Evolutionary conservation across 2,797 vertebrate species (phyloP).

Genomic region (Coregonus sp.): DNA sequence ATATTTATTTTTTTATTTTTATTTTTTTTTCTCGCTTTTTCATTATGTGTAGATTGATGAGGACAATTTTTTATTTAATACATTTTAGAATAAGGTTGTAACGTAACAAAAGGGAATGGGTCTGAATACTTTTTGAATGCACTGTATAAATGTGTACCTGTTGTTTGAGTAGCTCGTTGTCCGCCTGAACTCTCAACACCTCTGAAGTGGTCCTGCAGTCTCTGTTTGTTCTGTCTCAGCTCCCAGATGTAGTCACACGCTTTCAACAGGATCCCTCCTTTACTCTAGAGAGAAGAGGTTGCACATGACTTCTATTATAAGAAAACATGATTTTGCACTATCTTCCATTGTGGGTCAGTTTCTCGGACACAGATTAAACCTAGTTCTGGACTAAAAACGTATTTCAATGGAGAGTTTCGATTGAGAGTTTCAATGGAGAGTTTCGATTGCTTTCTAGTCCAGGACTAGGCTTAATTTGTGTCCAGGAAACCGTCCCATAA

Average conservation of each 20-base stretch:
- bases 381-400: background rate
- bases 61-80: too few species aligned
- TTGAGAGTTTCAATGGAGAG: background rate
- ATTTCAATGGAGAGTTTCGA: background rate
- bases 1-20: too few species aligned
- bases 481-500: background rate
- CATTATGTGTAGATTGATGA: too few species aligned
- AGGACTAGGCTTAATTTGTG: background rate
- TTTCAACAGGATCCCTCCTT: conserved; percentile 93
- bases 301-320: conserved; percentile 6
- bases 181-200: conserved; percentile 88
- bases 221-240: conserved; percentile 90
- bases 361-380: background rate
- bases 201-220: conserved; percentile 90
- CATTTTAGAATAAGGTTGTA: too few species aligned
- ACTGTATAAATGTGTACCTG: conserved; percentile 73
- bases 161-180: conserved; percentile 90
- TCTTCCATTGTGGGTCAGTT: background rate
- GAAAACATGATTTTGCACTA: background rate
- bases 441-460: background rate
- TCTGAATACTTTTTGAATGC: too few species aligned
- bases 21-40: too few species aligned
- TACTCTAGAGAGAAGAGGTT: conserved; percentile 77
- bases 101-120: too few species aligned
- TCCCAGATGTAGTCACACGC: conserved; percentile 93